Conservation (phyloP, 2,113 vertebrate genomes). For the Stomatorhinus ivindoensis region DNA sequence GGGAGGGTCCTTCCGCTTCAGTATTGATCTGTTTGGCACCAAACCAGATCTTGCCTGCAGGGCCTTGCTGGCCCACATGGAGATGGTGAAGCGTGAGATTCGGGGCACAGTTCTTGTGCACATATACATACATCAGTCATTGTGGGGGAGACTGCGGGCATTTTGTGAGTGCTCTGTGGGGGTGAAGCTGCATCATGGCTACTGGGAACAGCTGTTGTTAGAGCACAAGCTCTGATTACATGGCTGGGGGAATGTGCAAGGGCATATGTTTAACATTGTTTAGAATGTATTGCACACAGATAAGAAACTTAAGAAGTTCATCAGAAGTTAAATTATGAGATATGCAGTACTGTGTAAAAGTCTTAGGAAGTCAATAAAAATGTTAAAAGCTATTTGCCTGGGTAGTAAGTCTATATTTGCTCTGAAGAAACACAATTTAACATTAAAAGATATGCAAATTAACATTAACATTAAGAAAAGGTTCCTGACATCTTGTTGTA, state of each 20-base stretch:
- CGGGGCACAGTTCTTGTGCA: conserved; percentile 16
- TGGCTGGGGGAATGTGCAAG: neutral
- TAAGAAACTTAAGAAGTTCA: neutral
- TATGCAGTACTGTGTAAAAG: too few species aligned
- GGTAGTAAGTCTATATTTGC: too few species aligned
- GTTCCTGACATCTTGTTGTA: too few species aligned
- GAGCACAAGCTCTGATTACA: conserved; percentile 23
- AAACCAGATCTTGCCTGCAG: conserved; percentile 18
- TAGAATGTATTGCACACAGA: neutral
- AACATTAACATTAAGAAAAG: too few species aligned
- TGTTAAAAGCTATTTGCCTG: too few species aligned
- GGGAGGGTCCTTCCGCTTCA: conserved; percentile 30
- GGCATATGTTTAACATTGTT: neutral
- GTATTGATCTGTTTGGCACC: conserved; percentile 38
- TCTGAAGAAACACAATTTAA: too few species aligned
- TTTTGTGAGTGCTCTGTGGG: conserved; percentile 27
- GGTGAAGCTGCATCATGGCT: conserved; percentile 8
- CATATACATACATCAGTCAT: conserved; percentile 23
- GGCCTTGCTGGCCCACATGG: conserved; percentile 30
- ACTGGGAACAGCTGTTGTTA: conserved; percentile 34
- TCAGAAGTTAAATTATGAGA: neutral
- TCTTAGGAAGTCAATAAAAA: too few species aligned
- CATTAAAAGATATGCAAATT: too few species aligned
- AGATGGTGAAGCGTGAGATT: conserved; percentile 20
- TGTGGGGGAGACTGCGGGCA: conserved; percentile 24